Evolutionary conservation across 2,888 invertebrate genomes (phyloP).

Genomic region (Melikaiella ostensackeni): DNA sequence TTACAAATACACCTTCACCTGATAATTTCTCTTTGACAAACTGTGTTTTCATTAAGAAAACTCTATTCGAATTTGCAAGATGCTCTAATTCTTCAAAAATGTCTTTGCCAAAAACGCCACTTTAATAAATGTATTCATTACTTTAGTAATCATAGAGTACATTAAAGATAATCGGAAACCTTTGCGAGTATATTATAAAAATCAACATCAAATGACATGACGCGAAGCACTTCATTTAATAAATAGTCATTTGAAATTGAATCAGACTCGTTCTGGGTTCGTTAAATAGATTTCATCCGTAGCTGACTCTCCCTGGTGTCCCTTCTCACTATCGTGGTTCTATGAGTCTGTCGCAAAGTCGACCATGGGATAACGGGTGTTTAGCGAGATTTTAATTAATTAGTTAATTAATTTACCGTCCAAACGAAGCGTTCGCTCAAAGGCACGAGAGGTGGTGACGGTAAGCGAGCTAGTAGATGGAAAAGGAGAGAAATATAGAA

Average conservation of each 20-base stretch:
- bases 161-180: slow-evolving; percentile 18
- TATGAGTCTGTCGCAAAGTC: slow-evolving; percentile 27
- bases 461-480: neutral
- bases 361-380: slow-evolving; percentile 25
- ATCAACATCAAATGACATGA: slow-evolving; percentile 2
- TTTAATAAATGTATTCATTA: neutral
- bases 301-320: neutral
- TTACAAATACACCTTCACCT: too few relatives aligned
- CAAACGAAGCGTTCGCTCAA: slow-evolving; percentile 29
- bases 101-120: neutral
- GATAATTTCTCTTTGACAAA: neutral
- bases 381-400: slow-evolving; percentile 33
- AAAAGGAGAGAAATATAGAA: neutral
- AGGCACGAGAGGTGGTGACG: slow-evolving; percentile 9
- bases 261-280: slow-evolving; percentile 8
- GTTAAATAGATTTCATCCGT: slow-evolving; percentile 12
- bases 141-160: neutral
- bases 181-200: neutral
- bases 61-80: neutral
- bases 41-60: neutral
- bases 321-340: slow-evolving; percentile 18
- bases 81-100: neutral
- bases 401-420: slow-evolving; percentile 32
- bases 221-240: neutral
- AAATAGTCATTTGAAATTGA: slow-evolving; percentile 14